Evolutionary conservation across 1,140 invertebrate species (phyloP), one percentile per base, ranked within the genome.

Genomic region (Temnothorax longispinosus): DNA sequence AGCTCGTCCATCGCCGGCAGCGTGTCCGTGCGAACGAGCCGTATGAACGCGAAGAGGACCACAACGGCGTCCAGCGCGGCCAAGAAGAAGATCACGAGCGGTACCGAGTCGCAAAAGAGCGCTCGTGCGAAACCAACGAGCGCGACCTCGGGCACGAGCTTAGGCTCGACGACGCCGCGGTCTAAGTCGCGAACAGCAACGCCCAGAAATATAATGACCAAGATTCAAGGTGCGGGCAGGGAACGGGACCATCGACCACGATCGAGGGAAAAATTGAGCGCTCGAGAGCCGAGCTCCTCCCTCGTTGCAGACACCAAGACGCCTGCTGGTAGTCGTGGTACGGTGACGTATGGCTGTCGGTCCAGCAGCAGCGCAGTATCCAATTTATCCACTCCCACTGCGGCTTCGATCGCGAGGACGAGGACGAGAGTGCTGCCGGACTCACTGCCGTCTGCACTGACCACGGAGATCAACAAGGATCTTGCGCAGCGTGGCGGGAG

Each of bases 1-100:
- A 97, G 97, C 92, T 97, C 97, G 0, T 97, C 97, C 0, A 93
- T 97, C 44, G 95, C 96, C 10, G 96, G 96, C 4, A 95, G 94
- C 86, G 93, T 94, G 1, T 94, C 94, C 2, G 92, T 91, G 58
- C 86, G 86, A 86, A 89, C 75, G 74, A 93, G 84, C 50, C 92
- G 90, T 80, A 84, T 92, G 65, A 67, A 74, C 4, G 88, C 87
- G 1, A 92, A 92, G 82, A 91, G 69, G 18, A 69, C 82, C 2
- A 44, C 89, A 56, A 62, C 91, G 2, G 56, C 76, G 1, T 87
- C 87, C 11, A 90, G 75, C 54, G 81, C 87, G 2, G 71, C 88
- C 3, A 96, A 95, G 85, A 96, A 96, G 81, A 94, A 94, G 6
- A 86, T 75, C 1, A 47, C 80, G 15, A 77, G 41, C 38, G 1